phyloP scores from a whole-genome alignment of 2,113 vertebrate genomes.

The Mugil cephalus region DNA sequence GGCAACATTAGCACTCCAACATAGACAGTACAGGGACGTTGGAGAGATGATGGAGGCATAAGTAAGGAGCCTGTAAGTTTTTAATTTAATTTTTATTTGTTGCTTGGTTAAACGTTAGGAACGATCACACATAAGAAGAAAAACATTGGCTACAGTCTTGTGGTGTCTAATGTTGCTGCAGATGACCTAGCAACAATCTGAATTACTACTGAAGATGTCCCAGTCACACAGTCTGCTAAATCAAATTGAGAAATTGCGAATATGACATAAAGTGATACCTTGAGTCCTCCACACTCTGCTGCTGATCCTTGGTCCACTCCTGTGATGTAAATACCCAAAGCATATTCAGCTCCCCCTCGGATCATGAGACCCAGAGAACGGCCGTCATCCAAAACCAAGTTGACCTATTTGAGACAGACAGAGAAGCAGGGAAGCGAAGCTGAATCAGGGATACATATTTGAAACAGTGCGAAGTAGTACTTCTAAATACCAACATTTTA shows the following conservation, averaged over 20 bases:
- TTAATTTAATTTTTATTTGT: too few species aligned
- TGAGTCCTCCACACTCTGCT: slow-evolving; percentile 93
- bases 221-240: not conserved
- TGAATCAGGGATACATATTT: not conserved
- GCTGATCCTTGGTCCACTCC: slow-evolving; percentile 94
- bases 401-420: slow-evolving; percentile 85
- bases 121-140: too few species aligned
- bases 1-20: too few species aligned
- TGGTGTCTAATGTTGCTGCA: too few species aligned
- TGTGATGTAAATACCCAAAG: slow-evolving; percentile 96
- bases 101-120: too few species aligned
- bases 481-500: slow-evolving; percentile 15
- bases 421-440: not conserved
- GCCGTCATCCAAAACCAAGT: slow-evolving; percentile 94
- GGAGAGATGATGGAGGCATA: too few species aligned
- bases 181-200: too few species aligned
- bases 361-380: slow-evolving; percentile 96
- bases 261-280: slow-evolving; percentile 82
- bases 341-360: slow-evolving; percentile 94
- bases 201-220: not conserved
- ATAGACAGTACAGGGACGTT: too few species aligned
- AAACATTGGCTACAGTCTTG: too few species aligned
- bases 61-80: too few species aligned
- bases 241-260: not conserved
- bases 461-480: not conserved